Base-by-base conservation (phyloP, 1,140 invertebrate species). In the Sminthurides bifidus region DNA sequence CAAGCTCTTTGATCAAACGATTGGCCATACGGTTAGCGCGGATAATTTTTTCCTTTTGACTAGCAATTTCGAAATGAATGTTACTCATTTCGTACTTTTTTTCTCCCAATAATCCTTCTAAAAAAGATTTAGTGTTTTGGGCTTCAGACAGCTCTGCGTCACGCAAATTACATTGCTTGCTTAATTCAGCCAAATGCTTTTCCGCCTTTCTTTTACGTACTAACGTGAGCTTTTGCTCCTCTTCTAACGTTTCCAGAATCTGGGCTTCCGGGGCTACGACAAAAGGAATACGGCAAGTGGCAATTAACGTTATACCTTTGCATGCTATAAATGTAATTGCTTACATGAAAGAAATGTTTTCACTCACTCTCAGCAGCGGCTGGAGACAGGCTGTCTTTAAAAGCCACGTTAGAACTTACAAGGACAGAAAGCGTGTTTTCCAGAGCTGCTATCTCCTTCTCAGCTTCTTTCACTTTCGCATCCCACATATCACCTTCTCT, bases 401-500 rank as follows among this genome's bases (percentile, higher is more conserved):
- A 61, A 1, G 52, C 37, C 12, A 56, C 24, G 38, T 65, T 65
- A 14, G 63, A 59, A 46, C 41, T 44, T 4, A 50, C 30, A 14
- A 65, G 27, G 2, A 65, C n/a, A 12, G 57, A 51, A 55, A 85
- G 66, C 14, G 82, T 84, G 64, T 82, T 83, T 68, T 86, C 83
- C 71, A 85, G 79, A 29, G 81, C 82, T 19, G 77, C 71, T 56
- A 85, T 81, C 68, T 85, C 83, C 29, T 76, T 71, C 70, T 85
- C 84, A 21, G 77, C 75, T 64, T 77, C 79, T 58, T 73, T 69
- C 17, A 85, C 80, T 46, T 79, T 75, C 2, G 72, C 73, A 67
- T 86, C 83, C 56, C 85, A 70, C 41, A 76, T 69, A 61, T 83
- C 81, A n/a, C 84, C 83, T 62, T 79, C 74, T 66, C 81, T 76